phyloP scores from a whole-genome alignment of 2,113 vertebrate species.

The Oryzias celebensis region DNA sequence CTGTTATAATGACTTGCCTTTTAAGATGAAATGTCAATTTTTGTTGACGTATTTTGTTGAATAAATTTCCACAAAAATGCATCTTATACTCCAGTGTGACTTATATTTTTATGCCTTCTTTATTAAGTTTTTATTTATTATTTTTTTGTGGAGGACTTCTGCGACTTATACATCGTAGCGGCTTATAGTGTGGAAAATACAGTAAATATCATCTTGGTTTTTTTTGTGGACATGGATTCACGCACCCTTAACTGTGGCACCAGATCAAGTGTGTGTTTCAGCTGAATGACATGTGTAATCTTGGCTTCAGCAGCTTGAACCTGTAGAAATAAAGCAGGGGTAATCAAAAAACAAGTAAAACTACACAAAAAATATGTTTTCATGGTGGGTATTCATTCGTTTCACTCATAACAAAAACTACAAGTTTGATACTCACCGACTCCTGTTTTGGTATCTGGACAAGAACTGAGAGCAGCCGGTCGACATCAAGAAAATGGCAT shows the following conservation, averaged over 20 bases:
- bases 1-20: too few relatives aligned
- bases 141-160: too few relatives aligned
- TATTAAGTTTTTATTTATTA: too few relatives aligned
- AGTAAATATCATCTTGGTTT: too few relatives aligned
- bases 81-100: too few relatives aligned
- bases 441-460: conserved; percentile 96
- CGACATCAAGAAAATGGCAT: conserved; percentile 91
- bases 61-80: too few relatives aligned
- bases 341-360: neutral
- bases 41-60: too few relatives aligned
- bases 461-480: conserved; percentile 93
- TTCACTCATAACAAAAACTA: neutral
- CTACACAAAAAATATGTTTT: neutral
- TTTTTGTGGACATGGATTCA: conserved; percentile 2
- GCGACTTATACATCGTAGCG: too few relatives aligned
- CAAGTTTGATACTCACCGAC: conserved; percentile 77
- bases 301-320: conserved; percentile 91
- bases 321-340: conserved; percentile 60
- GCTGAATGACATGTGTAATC: conserved; percentile 92
- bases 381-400: neutral
- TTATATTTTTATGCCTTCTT: too few relatives aligned
- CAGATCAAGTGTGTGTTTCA: conserved; percentile 93
- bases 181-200: too few relatives aligned
- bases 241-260: conserved; percentile 89
- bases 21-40: too few relatives aligned